phyloP scores from a whole-genome alignment of 2,888 invertebrate species.

The Phania funesta region DNA sequence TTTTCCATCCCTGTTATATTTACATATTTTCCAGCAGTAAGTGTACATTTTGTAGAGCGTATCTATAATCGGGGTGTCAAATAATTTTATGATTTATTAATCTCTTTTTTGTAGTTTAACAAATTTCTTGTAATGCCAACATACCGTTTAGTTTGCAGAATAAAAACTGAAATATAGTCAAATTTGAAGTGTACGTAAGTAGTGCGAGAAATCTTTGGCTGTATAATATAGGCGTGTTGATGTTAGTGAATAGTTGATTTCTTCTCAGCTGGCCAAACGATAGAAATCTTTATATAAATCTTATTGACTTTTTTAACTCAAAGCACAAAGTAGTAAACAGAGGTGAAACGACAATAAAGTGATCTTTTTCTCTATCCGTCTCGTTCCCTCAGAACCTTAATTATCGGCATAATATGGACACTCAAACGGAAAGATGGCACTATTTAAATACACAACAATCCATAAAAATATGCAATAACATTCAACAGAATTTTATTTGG shows the following conservation, averaged over 20 bases:
- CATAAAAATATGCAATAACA: neutral
- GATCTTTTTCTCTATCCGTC: no score
- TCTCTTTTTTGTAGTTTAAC: conserved; percentile 50
- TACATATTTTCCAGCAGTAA: neutral
- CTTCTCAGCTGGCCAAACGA: no score
- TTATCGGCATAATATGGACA: no score
- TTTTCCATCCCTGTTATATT: conserved; percentile 36
- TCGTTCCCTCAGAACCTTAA: no score
- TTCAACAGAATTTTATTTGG: conserved; percentile 16
- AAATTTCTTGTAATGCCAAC: conserved; percentile 51
- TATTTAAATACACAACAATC: neutral
- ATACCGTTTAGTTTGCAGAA: conserved; percentile 33
- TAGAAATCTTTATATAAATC: no score
- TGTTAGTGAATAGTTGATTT: no score
- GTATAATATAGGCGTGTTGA: neutral
- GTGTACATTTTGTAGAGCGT: conserved; percentile 36
- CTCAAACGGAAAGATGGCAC: no score
- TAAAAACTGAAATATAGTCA: conserved; percentile 3
- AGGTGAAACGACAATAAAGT: no score
- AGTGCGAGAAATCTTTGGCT: neutral
- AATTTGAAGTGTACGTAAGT: neutral
- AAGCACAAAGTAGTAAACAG: no score
- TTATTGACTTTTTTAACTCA: no score
- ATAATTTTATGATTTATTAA: conserved; percentile 72
- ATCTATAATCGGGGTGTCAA: conserved; percentile 71